Evolutionary conservation across 2,888 invertebrate genomes (phyloP).

Genomic region (Caenorhabditis uteleia): DNA sequence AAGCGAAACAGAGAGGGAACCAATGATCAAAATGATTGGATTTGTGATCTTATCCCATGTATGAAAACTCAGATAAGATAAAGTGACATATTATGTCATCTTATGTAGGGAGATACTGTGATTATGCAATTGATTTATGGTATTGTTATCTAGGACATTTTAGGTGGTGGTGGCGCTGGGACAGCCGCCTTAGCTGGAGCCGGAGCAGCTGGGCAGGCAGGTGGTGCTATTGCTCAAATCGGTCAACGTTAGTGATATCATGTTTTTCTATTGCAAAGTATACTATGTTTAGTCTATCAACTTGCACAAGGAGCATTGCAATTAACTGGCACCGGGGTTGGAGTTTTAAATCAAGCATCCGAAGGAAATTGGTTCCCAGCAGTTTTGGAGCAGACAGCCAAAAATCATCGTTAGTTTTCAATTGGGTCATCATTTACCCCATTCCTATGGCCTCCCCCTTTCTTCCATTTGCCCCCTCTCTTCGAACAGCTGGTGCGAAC

Average conservation of each 20-base stretch:
- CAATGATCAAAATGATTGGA: no score
- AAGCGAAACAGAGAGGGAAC: no score
- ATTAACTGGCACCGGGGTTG: conserved; percentile 65
- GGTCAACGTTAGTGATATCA: conserved; percentile 48
- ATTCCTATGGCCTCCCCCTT: background rate
- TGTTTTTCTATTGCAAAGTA: background rate
- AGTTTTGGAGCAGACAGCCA: conserved; percentile 55
- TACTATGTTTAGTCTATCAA: conserved; percentile 59
- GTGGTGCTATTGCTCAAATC: conserved; percentile 57
- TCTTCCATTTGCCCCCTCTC: background rate
- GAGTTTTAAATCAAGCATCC: conserved; percentile 65
- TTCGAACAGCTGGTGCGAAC: background rate
- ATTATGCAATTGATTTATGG: no score
- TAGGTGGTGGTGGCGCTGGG: conserved; percentile 36
- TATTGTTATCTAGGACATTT: no score
- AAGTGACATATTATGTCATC: no score
- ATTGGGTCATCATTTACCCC: background rate
- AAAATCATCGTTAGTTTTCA: conserved; percentile 38
- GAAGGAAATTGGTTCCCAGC: conserved; percentile 66
- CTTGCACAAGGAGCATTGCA: conserved; percentile 65
- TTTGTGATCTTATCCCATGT: no score
- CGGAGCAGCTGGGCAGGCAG: conserved; percentile 55
- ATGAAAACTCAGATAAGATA: no score
- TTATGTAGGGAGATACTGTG: no score
- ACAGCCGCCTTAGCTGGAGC: conserved; percentile 50